A percentile compares a stretch with the other conserved stretches of the same genome.
These are phyloP conservation scores for Limonius californicus DNA, from an alignment of 1,140 invertebrate genomes.

Conservation along the genomic window DNA sequence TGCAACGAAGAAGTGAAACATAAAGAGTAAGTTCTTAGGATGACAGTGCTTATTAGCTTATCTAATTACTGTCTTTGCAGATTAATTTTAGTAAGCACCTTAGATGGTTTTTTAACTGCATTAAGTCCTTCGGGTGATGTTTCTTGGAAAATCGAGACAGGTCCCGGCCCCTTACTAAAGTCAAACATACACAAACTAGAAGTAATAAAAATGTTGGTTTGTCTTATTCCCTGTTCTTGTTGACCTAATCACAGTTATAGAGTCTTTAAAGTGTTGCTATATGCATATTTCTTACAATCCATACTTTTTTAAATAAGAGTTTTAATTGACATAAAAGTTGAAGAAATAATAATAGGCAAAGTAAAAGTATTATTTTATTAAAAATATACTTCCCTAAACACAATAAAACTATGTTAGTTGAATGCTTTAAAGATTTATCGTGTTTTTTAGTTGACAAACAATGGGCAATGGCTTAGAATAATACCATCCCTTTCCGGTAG, in stretches of 20 bases:
- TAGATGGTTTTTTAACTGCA: slow-evolving; percentile 81
- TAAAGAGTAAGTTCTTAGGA: slow-evolving; percentile 21
- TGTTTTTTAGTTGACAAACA: slow-evolving; percentile 79
- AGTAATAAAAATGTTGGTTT: too few species aligned
- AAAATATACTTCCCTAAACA: too few species aligned
- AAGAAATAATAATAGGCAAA: too few species aligned
- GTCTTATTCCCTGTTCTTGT: too few species aligned
- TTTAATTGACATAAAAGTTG: too few species aligned
- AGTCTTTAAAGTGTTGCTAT: neutral
- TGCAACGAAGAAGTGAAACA: slow-evolving; percentile 22
- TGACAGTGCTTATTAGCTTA: neutral
- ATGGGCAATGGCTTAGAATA: slow-evolving; percentile 80
- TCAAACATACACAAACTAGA: slow-evolving; percentile 82
- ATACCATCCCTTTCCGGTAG: slow-evolving; percentile 89
- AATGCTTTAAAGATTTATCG: too few species aligned
- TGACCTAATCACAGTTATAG: too few species aligned
- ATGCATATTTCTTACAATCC: neutral
- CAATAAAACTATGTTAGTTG: too few species aligned
- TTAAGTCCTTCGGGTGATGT: slow-evolving; percentile 68
- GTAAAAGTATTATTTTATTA: too few species aligned
- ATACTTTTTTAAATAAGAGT: neutral
- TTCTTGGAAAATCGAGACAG: slow-evolving; percentile 72
- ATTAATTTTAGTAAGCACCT: slow-evolving; percentile 77
- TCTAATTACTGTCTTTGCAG: slow-evolving; percentile 51
- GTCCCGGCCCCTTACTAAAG: slow-evolving; percentile 68